phyloP scores from a whole-genome alignment of 2,888 invertebrate species.

The Macrosoma leucophasiata region DNA sequence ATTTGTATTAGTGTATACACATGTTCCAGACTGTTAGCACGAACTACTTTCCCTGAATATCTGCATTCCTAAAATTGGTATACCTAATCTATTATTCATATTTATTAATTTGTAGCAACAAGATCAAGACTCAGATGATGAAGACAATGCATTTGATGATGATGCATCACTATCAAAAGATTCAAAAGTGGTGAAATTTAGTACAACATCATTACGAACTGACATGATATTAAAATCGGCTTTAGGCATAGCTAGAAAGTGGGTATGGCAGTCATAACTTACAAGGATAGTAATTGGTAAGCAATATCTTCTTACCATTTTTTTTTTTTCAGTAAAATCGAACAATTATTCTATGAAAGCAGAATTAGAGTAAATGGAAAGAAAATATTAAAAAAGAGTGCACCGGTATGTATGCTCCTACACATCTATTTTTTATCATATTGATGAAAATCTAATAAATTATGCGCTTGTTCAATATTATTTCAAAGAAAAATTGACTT shows the following conservation, averaged over 20 bases:
- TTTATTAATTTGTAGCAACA: slow-evolving; percentile 37
- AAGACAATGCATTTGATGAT: slow-evolving; percentile 58
- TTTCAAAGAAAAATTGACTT: too few relatives aligned
- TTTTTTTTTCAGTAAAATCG: slow-evolving; percentile 81
- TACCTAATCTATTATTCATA: not conserved
- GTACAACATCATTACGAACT: slow-evolving; percentile 79
- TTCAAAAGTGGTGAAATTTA: slow-evolving; percentile 79
- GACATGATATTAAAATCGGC: slow-evolving; percentile 83
- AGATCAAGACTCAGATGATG: slow-evolving; percentile 73
- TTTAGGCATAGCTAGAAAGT: slow-evolving; percentile 84
- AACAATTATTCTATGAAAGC: slow-evolving; percentile 86
- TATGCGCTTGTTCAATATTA: too few relatives aligned
- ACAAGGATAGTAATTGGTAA: too few relatives aligned
- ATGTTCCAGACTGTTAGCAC: too few relatives aligned
- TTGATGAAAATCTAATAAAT: too few relatives aligned
- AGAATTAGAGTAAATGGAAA: slow-evolving; percentile 87
- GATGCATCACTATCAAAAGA: slow-evolving; percentile 72
- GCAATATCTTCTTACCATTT: not conserved
- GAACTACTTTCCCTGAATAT: not conserved
- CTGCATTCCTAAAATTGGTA: not conserved
- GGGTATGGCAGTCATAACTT: too few relatives aligned
- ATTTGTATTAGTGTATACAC: too few relatives aligned
- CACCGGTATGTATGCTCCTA: slow-evolving; percentile 63
- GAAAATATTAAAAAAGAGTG: slow-evolving; percentile 85
- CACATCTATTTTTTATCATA: too few relatives aligned